Evolutionary conservation across 2,797 vertebrate species (phyloP).

Genomic region (Melanogrammus aeglefinus): DNA sequence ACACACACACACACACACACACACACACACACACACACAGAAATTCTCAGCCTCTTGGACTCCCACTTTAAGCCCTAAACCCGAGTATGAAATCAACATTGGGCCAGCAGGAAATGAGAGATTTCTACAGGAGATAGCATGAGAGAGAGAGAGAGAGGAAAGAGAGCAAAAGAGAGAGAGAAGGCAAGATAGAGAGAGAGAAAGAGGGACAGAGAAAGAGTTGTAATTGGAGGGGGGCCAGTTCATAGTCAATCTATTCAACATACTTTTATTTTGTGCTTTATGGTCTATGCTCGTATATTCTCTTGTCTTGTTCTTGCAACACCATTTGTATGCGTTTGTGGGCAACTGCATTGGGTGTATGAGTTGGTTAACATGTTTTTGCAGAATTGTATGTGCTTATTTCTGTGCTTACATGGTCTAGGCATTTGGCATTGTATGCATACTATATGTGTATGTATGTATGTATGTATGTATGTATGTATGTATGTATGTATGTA

Average conservation of each 20-base stretch:
- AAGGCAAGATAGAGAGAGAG: neutral
- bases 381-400: too few relatives aligned
- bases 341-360: too few relatives aligned
- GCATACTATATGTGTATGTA: neutral
- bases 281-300: neutral
- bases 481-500: neutral
- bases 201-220: neutral
- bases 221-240: neutral
- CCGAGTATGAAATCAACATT: slow-evolving; percentile 71
- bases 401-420: too few relatives aligned
- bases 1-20: slow-evolving; percentile 40
- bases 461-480: too few relatives aligned
- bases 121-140: slow-evolving; percentile 70
- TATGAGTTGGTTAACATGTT: too few relatives aligned
- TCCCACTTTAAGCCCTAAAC: slow-evolving; percentile 63
- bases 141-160: slow-evolving; percentile 37
- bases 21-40: slow-evolving; percentile 41
- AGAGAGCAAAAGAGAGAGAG: neutral
- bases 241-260: neutral
- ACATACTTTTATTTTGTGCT: neutral
- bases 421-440: too few relatives aligned
- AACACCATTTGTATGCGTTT: too few relatives aligned
- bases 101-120: slow-evolving; percentile 74
- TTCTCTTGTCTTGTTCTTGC: neutral
- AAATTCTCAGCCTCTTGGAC: slow-evolving; percentile 50